Conservation (phyloP, 2,888 invertebrate species). For the Lathronympha strigana region DNA sequence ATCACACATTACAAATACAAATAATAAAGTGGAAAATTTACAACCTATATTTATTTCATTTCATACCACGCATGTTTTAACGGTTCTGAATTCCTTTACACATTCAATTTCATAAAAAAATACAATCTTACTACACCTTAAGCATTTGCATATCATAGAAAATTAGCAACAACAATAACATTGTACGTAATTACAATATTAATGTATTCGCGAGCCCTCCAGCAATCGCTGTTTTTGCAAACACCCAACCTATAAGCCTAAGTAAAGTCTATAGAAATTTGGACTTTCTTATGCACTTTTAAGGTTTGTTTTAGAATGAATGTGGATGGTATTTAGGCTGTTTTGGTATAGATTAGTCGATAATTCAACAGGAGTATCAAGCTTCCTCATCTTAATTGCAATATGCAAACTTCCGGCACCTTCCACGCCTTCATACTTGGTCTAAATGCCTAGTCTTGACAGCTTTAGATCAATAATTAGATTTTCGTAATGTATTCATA, state of each 20-base stretch:
- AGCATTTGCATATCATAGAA: conserved; percentile 38
- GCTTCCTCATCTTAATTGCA: conserved; percentile 77
- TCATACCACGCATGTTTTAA: neutral
- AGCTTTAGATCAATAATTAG: neutral
- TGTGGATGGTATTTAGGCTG: neutral
- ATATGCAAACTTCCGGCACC: conserved; percentile 75
- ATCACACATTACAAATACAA: neutral
- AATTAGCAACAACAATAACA: conserved; percentile 38
- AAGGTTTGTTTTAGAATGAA: conserved; percentile 14
- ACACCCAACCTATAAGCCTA: neutral
- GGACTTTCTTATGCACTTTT: neutral
- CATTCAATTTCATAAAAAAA: conserved; percentile 16
- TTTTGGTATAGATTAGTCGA: neutral
- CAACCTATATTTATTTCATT: neutral
- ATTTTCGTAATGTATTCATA: neutral
- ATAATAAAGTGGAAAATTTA: neutral
- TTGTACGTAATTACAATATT: conserved; percentile 38
- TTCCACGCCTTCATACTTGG: conserved; percentile 51
- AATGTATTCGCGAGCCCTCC: conserved; percentile 44
- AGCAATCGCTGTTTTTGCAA: conserved; percentile 43
- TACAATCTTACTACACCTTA: conserved; percentile 1
- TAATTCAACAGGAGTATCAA: conserved; percentile 62
- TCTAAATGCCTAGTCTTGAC: conserved; percentile 16
- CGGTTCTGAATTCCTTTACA: conserved; percentile 5
- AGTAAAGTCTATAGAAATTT: neutral